A percentile compares a stretch with the other conserved stretches of the same genome.
Conservation (phyloP, 2,113 vertebrate species). For the Menura novaehollandiae region DNA sequence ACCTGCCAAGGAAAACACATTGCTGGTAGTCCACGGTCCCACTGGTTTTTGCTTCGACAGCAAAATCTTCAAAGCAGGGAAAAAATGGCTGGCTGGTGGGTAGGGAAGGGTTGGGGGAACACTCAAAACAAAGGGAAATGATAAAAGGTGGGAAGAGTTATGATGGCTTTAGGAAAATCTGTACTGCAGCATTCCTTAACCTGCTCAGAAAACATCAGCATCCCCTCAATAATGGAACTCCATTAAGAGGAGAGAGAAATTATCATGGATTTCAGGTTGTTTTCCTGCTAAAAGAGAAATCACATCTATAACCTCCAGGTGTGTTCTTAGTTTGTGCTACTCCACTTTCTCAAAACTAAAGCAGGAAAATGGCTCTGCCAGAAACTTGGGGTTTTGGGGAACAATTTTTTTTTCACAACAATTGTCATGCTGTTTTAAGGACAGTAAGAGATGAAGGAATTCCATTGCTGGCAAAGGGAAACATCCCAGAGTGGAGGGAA, state of each 20-base stretch:
- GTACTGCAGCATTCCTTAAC: background rate
- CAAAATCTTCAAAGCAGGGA: background rate
- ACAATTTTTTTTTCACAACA: background rate
- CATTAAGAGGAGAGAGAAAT: background rate
- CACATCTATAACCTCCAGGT: background rate
- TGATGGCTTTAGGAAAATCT: background rate
- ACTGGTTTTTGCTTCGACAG: background rate
- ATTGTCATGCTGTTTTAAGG: background rate
- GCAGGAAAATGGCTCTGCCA: background rate
- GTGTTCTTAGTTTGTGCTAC: background rate
- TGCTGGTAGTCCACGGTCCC: background rate
- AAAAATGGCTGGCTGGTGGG: background rate
- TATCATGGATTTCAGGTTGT: background rate
- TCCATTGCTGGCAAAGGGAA: background rate
- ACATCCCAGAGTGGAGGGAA: background rate
- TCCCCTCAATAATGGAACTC: background rate
- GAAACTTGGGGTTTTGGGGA: background rate
- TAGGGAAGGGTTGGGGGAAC: background rate
- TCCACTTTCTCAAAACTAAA: background rate
- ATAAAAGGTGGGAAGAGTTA: background rate
- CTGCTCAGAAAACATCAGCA: background rate
- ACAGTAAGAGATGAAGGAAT: background rate
- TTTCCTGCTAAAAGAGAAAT: background rate
- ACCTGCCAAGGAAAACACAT: constrained; percentile 67
- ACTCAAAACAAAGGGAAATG: background rate